Conservation (phyloP, 1,140 invertebrate species). For the Propsilocerus akamusi region DNA sequence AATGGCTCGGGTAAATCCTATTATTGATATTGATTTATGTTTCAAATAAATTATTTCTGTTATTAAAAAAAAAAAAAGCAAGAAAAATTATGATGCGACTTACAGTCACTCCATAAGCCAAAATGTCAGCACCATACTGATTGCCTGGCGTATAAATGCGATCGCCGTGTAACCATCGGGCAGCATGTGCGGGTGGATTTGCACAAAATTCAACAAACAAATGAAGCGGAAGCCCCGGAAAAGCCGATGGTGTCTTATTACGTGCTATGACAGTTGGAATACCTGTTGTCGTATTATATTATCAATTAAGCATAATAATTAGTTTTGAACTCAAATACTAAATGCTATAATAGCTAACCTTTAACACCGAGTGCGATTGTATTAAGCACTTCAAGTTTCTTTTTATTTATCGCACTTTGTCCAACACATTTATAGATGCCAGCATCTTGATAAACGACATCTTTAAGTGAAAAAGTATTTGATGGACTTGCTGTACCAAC, state of each 20-base stretch:
- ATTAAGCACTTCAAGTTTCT: constrained; percentile 28
- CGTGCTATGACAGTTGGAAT: constrained; percentile 26
- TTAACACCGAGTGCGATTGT: constrained; percentile 27
- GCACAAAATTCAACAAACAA: constrained; percentile 33
- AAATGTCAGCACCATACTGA: constrained; percentile 22
- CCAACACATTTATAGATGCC: constrained; percentile 55
- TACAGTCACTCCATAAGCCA: constrained; percentile 23
- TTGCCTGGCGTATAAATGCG: constrained; percentile 23
- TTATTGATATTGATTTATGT: neutral
- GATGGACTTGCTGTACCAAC: constrained; percentile 38
- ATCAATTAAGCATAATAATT: too few species aligned
- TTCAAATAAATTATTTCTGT: neutral
- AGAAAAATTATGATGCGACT: constrained; percentile 4
- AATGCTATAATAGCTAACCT: constrained; percentile 20
- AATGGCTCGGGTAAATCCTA: constrained; percentile 23
- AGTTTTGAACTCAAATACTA: too few species aligned
- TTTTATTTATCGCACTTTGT: constrained; percentile 31
- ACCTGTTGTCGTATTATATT: constrained; percentile 23
- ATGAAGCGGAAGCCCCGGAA: constrained; percentile 29
- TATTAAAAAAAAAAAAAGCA: too few species aligned
- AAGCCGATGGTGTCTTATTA: constrained; percentile 29
- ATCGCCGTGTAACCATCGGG: constrained; percentile 23
- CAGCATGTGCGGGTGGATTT: constrained; percentile 26
- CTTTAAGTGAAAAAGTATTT: constrained; percentile 37
- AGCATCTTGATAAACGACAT: constrained; percentile 56